Percentiles rank a stretch among this genome's conserved stretches.
Conservation (phyloP, 2,113 vertebrate species). For the Isichthys henryi region DNA sequence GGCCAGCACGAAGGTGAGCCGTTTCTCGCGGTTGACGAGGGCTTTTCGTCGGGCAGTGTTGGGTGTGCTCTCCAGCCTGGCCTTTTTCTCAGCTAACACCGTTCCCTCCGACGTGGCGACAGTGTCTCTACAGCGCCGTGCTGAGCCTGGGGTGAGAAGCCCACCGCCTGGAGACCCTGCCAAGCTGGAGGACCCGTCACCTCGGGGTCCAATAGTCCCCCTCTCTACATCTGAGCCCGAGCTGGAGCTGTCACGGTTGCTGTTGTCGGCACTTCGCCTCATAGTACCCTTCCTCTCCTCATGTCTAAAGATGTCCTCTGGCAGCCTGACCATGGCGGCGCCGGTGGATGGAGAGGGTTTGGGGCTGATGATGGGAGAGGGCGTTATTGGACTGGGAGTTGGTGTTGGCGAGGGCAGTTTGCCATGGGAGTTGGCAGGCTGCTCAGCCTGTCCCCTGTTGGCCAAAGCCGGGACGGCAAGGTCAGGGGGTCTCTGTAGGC, state of each 20-base stretch:
- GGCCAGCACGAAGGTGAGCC: slow-evolving; percentile 79
- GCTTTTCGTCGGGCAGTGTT: slow-evolving; percentile 61
- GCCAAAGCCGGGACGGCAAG: slow-evolving; percentile 5
- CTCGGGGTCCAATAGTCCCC: background rate
- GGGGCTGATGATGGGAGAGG: background rate
- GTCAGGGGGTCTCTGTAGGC: background rate
- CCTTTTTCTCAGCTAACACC: slow-evolving; percentile 40
- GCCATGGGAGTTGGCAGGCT: background rate
- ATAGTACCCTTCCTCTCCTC: background rate
- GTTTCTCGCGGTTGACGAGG: slow-evolving; percentile 70
- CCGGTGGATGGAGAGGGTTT: background rate
- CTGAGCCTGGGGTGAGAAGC: slow-evolving; percentile 22
- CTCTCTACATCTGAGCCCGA: slow-evolving; percentile 39
- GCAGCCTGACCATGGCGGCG: background rate
- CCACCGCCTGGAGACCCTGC: background rate
- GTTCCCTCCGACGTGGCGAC: slow-evolving; percentile 57
- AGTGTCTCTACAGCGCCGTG: slow-evolving; percentile 38
- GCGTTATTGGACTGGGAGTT: background rate
- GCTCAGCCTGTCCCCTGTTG: background rate
- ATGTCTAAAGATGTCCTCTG: background rate
- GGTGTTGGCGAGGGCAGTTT: background rate
- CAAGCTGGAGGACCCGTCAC: slow-evolving; percentile 17
- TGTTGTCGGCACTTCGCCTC: background rate
- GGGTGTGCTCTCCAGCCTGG: slow-evolving; percentile 30
- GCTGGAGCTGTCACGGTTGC: slow-evolving; percentile 35